These are phyloP conservation scores for Athalia cordata DNA, from an alignment of 2,888 invertebrate genomes.

Conservation along the genomic window DNA sequence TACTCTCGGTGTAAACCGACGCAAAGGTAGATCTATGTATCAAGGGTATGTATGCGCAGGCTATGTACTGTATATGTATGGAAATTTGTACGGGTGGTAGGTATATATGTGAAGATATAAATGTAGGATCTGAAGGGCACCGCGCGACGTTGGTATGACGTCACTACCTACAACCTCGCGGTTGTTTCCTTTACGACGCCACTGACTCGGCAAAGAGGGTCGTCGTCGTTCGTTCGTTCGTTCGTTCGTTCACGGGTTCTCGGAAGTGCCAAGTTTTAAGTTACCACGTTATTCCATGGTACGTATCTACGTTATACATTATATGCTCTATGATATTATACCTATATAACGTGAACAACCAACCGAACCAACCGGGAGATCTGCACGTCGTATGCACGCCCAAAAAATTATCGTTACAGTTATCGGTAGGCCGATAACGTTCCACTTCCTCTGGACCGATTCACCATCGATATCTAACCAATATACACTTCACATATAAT, in stretches of 20 bases:
- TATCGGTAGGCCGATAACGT: too few species aligned
- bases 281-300: not conserved
- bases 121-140: conserved; percentile 20
- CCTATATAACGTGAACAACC: not conserved
- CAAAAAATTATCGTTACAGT: too few species aligned
- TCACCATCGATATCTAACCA: too few species aligned
- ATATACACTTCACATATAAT: too few species aligned
- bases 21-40: too few species aligned
- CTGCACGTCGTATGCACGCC: too few species aligned
- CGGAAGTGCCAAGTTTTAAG: conserved; percentile 28
- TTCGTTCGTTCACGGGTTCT: conserved; percentile 11
- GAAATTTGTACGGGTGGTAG: not conserved
- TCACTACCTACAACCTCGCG: conserved; percentile 25
- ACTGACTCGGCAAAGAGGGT: conserved; percentile 30
- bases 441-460: too few species aligned
- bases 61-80: not conserved
- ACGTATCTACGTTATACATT: conserved; percentile 6
- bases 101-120: not conserved
- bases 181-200: conserved; percentile 38
- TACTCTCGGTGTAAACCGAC: too few species aligned
- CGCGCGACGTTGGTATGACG: conserved; percentile 8
- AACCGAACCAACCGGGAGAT: not conserved
- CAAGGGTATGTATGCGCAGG: not conserved
- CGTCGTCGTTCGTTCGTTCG: not conserved
- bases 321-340: not conserved